Base-by-base conservation (phyloP, 2,113 vertebrate genomes). In the Artemisiospiza belli region DNA sequence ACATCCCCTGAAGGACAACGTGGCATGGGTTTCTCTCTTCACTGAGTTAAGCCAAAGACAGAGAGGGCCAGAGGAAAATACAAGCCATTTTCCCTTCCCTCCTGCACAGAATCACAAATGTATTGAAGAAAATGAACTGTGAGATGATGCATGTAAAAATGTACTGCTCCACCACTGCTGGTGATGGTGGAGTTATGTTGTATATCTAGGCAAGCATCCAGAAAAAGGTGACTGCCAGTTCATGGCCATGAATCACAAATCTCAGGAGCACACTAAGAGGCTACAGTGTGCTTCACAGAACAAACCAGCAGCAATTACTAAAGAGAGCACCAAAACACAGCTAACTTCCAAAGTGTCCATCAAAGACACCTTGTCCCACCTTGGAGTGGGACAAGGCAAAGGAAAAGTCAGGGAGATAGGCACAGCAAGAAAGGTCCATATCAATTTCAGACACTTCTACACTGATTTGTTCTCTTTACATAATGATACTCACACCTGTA, bases 141-240 rank as follows among this genome's bases (percentile, higher is more conserved):
- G 75, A 96, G 47, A 90, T 70, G 82, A 92, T 74, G 61, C 1
- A 0, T 37, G 25, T 83, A 80, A 90, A 90, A 95, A 85, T 94
- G 83, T 11, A 97, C 94, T 92, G 83, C 87, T 96, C 90, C 47
- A 51, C 13, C 43, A 13, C 12, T 76, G 93, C 93, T 68, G 55
- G 90, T 68, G 72, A 89, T 52, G 66, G 94, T 64, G 83, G 92
- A 96, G 51, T 96, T 78, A 87, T 59, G 59, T 43, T 95, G 86
- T 95, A 43, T 95, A 79, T 83, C 91, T 95, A 97, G 97, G 97
- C 97, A 95, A 22, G 24, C 52, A 58, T 93, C 95, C 97, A 97
- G 81, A 97, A 93, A 88, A 82, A 83, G 76, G 82, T 43, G 68
- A 81, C 90, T 92, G 93, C 90, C 93, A 89, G 89, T 80, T 96